Evolutionary conservation across 2,797 vertebrate genomes (phyloP), one percentile per base, ranked within the genome.

Genomic region (Myotis daubentonii): DNA sequence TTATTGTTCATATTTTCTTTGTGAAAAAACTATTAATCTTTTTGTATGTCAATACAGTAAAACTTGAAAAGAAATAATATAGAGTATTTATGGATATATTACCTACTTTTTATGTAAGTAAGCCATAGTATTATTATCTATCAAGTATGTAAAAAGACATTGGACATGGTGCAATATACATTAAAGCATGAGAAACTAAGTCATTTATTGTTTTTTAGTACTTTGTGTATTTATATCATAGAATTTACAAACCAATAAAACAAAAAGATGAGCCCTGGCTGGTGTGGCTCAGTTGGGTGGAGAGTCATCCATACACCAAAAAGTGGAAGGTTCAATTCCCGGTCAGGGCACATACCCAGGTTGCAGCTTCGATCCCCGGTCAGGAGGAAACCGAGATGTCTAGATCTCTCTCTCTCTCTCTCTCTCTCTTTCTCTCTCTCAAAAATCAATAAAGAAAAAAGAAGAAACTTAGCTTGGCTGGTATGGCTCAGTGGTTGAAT

Each of bases 51-150:
- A 66, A 74, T 41, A 53, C 16, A 91, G 22, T 76, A 65, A 84
- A 88, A 82, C 62, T 88, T 85, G 33, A 95, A 94, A 94, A 81
- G 36, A 19, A 87, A 72, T 68, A 7, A 74, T 51, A 81, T 89
- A 75, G 2, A 33, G 8, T 12, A 57, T 78, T 78, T 95, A 65
- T 83, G 23, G 20, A 16, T 83, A 13, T 51, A 91, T 81, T 91
- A 51, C 38, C 28, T 82, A 88, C n/a, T 28, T 25, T 36, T 44
- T 41, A 57, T 70, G 2, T 71, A 36, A 75, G 51, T 95, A 76
- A 71, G 13, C 28, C 41, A 60, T 76, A 36, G 36, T 36, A 10
- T 38, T 76, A 28, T 53, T 74, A 78, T 44, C 74, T 79, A 62
- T 38, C 20, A 81, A 89, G 4, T 71, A 15, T 38, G 86, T 94